These are phyloP conservation scores for Cyphomyrus discorhynchus DNA, from an alignment of 2,113 vertebrate species.

Conservation along the genomic window DNA sequence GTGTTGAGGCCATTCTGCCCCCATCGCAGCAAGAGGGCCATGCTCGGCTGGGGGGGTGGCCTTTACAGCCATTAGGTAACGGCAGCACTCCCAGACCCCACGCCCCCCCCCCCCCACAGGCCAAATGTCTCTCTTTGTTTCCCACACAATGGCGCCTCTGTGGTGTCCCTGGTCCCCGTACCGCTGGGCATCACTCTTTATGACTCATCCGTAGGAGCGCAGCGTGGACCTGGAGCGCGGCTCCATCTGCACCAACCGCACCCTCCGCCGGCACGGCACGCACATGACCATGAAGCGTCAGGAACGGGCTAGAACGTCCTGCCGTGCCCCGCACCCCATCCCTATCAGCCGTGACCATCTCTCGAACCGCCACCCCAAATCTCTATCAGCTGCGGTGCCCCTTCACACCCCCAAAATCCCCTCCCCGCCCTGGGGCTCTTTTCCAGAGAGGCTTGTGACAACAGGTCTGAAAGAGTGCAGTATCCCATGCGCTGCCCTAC, in stretches of 20 bases:
- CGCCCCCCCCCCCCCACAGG: no score
- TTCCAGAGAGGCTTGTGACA: conserved; percentile 63
- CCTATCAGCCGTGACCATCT: background rate
- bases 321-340: background rate
- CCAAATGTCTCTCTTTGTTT: background rate
- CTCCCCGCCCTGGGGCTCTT: conserved; percentile 41
- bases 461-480: conserved; percentile 58
- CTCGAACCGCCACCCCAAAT: background rate
- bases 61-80: background rate
- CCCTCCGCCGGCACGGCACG: background rate
- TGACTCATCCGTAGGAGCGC: background rate
- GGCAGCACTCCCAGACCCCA: background rate
- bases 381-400: background rate
- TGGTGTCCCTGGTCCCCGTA: background rate
- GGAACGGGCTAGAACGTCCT: background rate
- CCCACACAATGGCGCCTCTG: background rate
- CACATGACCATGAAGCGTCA: background rate
- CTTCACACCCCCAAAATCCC: background rate
- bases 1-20: background rate
- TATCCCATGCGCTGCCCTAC: conserved; percentile 58
- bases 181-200: background rate
- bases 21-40: background rate
- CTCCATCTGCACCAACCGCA: background rate
- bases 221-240: background rate
- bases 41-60: background rate